Conservation (phyloP, 1,140 invertebrate genomes). For the Leptonema lineaticorne region DNA sequence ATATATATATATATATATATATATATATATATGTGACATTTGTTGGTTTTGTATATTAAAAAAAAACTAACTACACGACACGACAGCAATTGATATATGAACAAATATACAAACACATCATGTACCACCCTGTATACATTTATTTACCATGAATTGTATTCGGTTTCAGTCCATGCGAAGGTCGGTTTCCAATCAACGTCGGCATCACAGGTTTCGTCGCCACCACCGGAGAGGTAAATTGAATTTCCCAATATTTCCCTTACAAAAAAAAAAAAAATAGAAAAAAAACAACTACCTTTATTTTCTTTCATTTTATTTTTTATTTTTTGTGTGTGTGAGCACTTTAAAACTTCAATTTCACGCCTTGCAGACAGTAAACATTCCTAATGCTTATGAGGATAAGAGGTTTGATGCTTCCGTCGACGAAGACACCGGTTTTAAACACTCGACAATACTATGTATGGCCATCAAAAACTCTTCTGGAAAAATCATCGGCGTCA, state of each 20-base stretch:
- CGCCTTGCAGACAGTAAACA: slow-evolving; percentile 76
- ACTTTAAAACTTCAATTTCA: not conserved
- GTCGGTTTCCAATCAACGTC: slow-evolving; percentile 93
- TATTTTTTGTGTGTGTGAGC: too few species aligned
- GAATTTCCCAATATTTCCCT: not conserved
- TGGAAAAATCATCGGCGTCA: slow-evolving; percentile 88
- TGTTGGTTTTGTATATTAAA: too few species aligned
- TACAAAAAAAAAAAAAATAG: too few species aligned
- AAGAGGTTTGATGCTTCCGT: slow-evolving; percentile 86
- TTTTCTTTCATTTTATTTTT: not conserved
- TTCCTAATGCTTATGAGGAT: slow-evolving; percentile 89
- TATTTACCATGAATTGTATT: slow-evolving; percentile 6
- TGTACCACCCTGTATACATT: too few species aligned
- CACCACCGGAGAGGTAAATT: slow-evolving; percentile 88
- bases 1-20: too few species aligned
- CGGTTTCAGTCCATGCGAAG: slow-evolving; percentile 76
- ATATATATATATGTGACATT: too few species aligned
- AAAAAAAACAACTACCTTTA: not conserved
- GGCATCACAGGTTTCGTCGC: slow-evolving; percentile 95
- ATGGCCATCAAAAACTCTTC: slow-evolving; percentile 92
- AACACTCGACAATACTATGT: slow-evolving; percentile 82
- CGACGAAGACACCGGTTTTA: slow-evolving; percentile 75
- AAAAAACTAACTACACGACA: too few species aligned
- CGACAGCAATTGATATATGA: too few species aligned
- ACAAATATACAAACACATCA: too few species aligned